These are phyloP conservation scores for Typhlichthys eigenmanni DNA, from an alignment of 2,797 vertebrate species.

Conservation along the genomic window DNA sequence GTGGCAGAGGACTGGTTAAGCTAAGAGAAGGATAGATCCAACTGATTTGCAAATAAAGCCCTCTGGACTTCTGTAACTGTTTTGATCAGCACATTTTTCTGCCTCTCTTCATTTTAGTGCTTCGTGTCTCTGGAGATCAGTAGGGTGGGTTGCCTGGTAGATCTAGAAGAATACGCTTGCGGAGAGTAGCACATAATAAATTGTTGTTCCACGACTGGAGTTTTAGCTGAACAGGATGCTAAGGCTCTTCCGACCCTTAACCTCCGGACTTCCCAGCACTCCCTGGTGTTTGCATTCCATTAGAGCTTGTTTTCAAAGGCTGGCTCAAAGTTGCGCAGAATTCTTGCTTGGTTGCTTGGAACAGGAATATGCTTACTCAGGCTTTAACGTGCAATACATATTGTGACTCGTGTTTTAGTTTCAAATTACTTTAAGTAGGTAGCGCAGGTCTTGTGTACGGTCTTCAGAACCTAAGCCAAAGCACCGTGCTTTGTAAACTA, in stretches of 20 bases:
- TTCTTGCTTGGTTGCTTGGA: constrained; percentile 1
- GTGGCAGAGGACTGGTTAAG: constrained; percentile 30
- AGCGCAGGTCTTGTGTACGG: neutral
- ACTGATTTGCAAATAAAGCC: constrained; percentile 48
- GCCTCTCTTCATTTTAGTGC: constrained; percentile 39
- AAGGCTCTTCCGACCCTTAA: constrained; percentile 46
- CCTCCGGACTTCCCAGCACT: constrained; percentile 44
- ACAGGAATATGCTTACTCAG: constrained; percentile 8
- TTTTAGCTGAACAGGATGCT: constrained; percentile 60
- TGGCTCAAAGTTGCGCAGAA: constrained; percentile 18
- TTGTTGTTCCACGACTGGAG: constrained; percentile 52
- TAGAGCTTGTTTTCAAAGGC: constrained; percentile 33
- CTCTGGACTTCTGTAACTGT: constrained; percentile 66
- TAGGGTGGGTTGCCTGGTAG: constrained; percentile 6
- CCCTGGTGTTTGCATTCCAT: constrained; percentile 51
- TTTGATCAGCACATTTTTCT: constrained; percentile 63
- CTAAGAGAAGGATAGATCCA: constrained; percentile 12
- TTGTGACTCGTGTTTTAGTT: constrained; percentile 4
- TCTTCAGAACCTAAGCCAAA: neutral
- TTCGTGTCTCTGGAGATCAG: constrained; percentile 37
- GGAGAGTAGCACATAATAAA: constrained; percentile 41
- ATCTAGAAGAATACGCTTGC: constrained; percentile 27
- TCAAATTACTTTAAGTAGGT: neutral
- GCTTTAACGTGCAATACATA: neutral
- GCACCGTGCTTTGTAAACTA: neutral